Evolutionary conservation across 2,113 vertebrate genomes (phyloP).

Genomic region (Perccottus glenii): DNA sequence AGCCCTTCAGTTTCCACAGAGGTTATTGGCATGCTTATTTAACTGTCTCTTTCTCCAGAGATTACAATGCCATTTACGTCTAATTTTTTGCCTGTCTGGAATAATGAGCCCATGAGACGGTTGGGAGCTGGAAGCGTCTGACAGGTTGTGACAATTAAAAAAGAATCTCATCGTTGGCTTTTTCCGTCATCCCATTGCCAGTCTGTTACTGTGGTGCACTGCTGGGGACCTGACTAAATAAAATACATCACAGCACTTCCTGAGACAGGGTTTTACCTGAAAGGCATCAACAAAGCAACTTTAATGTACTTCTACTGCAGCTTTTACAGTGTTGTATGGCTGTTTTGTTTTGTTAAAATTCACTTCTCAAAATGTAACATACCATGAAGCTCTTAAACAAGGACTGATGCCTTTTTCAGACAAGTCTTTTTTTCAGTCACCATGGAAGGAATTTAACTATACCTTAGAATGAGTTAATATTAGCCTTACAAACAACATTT

Average conservation of each 20-base stretch:
- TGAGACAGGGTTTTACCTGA: constrained; percentile 45
- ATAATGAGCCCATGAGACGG: constrained; percentile 63
- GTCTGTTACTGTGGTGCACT: constrained; percentile 31
- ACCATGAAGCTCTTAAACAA: too few species aligned
- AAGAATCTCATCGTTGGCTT: constrained; percentile 54
- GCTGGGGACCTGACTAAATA: constrained; percentile 42
- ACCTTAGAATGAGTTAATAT: too few species aligned
- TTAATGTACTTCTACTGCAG: not conserved
- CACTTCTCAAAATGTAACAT: too few species aligned
- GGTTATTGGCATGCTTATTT: constrained; percentile 66
- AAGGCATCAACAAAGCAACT: not conserved
- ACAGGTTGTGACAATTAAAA: constrained; percentile 79
- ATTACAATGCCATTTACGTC: constrained; percentile 58
- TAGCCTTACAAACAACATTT: too few species aligned
- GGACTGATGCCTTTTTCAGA: too few species aligned
- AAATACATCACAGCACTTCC: constrained; percentile 29
- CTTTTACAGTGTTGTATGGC: not conserved
- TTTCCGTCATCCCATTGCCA: constrained; percentile 52
- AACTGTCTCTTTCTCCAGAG: constrained; percentile 47
- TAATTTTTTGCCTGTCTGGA: constrained; percentile 61
- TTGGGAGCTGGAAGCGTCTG: constrained; percentile 59
- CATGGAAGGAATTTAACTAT: too few species aligned
- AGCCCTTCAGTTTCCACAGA: constrained; percentile 46
- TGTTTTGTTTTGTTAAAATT: not conserved
- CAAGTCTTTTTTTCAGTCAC: too few species aligned